Evolutionary conservation across 2,888 invertebrate genomes (phyloP), one percentile per base, ranked within the genome.

Genomic region (Calliphora vomitoria): DNA sequence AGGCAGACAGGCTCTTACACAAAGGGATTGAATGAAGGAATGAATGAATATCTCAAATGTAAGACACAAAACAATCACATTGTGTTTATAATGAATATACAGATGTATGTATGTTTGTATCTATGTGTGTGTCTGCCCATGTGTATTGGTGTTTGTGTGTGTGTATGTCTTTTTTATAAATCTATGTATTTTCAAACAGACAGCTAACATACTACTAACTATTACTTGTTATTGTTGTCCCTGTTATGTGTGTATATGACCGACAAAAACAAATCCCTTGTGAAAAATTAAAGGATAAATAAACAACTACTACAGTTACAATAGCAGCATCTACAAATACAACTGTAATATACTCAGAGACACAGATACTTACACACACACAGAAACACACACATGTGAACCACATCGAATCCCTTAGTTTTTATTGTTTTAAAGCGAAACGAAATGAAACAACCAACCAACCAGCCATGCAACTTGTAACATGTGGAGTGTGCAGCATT

Each of bases 241-340:
- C 47, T 66, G 31, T 64, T 50, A 1, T 50, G 15, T 60, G 11
- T 74, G n/a, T 20, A 44, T 76, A 76, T 76, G 41, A 76, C 15
- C 13, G 66, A 64, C 53, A 31, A 62, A 55, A 60, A 58, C 55
- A 87, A 66, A 76, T 87, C 87, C 76, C 83, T 60, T 50, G 76
- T 66, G 80, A 53, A 81, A 87, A 76, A 87, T 87, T 78, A 81
- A 87, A 72, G 83, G 50, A 76, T 68, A 81, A 84, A 66, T 41
- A 66, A 71, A 81, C 62, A 82, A 60, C 31, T 62, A 8, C 62
- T 53, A 47, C 2, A 69, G n/a, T 20, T 41, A 13, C 41, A 66
- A 68, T 47, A 76, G 25, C 68, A 74, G 18, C 10, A 74, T 31
- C 8, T 64, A 15, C 4, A 74, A 11, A 47, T 53, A 55, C 64